Percentiles rank a stretch among this genome's conserved stretches.
phyloP scores from a whole-genome alignment of 1,140 invertebrate genomes.

The Microplitis mediator region DNA sequence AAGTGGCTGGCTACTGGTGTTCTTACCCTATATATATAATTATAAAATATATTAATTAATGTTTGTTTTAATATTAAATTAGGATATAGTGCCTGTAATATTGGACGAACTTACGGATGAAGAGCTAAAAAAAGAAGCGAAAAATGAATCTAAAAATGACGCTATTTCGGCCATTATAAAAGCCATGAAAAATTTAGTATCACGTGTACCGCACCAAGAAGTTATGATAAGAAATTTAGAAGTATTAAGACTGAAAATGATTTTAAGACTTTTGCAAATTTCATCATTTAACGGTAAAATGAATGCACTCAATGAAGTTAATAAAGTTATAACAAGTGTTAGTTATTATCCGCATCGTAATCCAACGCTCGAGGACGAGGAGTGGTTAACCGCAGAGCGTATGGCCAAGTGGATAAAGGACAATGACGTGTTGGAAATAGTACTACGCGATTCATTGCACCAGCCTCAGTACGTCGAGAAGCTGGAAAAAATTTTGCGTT shows the following conservation, averaged over 20 bases:
- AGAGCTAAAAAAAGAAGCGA: constrained; percentile 94
- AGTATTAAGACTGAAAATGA: constrained; percentile 96
- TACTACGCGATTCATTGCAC: constrained; percentile 93
- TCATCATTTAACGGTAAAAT: constrained; percentile 99
- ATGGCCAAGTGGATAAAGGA: constrained; percentile 98
- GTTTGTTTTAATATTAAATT: constrained; percentile 21
- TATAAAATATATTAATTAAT: constrained; percentile 15
- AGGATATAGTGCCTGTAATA: constrained; percentile 91
- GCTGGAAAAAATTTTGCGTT: constrained; percentile 95
- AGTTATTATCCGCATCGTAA: constrained; percentile 83
- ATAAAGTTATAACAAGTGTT: constrained; percentile 93
- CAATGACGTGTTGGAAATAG: constrained; percentile 94
- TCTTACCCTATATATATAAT: constrained; percentile 10
- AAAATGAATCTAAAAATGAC: constrained; percentile 94
- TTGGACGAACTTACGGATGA: constrained; percentile 96
- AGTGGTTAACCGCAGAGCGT: constrained; percentile 91
- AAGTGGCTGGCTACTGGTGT: too few species aligned
- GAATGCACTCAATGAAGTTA: constrained; percentile 98
- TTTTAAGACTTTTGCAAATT: constrained; percentile 91
- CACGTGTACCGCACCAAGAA: constrained; percentile 78
- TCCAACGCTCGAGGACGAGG: constrained; percentile 78
- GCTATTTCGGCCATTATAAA: constrained; percentile 89
- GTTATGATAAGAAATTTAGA: constrained; percentile 88
- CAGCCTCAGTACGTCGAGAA: constrained; percentile 98
- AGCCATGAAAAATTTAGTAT: constrained; percentile 86